Evolutionary conservation across 2,888 invertebrate genomes (phyloP).

Genomic region (Itoplectis maculator): DNA sequence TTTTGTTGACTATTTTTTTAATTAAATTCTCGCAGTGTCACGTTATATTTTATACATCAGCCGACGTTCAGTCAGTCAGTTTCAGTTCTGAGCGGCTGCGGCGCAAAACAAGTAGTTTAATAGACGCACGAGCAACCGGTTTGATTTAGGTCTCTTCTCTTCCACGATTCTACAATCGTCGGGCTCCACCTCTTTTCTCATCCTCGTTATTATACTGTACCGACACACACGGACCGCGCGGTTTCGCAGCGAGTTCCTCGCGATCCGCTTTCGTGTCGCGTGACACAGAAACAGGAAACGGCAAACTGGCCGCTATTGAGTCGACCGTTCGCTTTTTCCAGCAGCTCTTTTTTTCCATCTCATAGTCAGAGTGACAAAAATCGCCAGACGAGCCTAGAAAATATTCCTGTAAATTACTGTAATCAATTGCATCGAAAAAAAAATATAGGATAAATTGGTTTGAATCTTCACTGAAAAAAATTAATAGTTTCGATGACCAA

Average conservation of each 20-base stretch:
- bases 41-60: neutral
- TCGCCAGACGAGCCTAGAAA: too few relatives aligned
- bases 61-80: neutral
- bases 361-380: too few relatives aligned
- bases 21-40: too few relatives aligned
- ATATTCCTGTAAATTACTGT: too few relatives aligned
- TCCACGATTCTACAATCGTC: slow-evolving; percentile 13
- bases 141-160: slow-evolving; percentile 26
- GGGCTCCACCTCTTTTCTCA: slow-evolving; percentile 22
- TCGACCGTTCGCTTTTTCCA: too few relatives aligned
- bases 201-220: slow-evolving; percentile 3
- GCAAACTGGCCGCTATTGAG: slow-evolving; percentile 42
- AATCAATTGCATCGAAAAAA: too few relatives aligned
- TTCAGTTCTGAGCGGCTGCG: neutral
- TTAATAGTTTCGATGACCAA: too few relatives aligned
- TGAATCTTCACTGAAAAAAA: too few relatives aligned
- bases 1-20: too few relatives aligned
- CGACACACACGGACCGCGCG: too few relatives aligned
- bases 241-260: slow-evolving; percentile 26
- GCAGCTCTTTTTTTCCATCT: too few relatives aligned
- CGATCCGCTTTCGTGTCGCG: slow-evolving; percentile 53
- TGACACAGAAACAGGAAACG: slow-evolving; percentile 68
- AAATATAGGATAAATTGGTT: too few relatives aligned
- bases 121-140: slow-evolving; percentile 33
- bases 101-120: neutral